Conservation (phyloP, 2,797 vertebrate genomes). For the Gallinago stenura region DNA sequence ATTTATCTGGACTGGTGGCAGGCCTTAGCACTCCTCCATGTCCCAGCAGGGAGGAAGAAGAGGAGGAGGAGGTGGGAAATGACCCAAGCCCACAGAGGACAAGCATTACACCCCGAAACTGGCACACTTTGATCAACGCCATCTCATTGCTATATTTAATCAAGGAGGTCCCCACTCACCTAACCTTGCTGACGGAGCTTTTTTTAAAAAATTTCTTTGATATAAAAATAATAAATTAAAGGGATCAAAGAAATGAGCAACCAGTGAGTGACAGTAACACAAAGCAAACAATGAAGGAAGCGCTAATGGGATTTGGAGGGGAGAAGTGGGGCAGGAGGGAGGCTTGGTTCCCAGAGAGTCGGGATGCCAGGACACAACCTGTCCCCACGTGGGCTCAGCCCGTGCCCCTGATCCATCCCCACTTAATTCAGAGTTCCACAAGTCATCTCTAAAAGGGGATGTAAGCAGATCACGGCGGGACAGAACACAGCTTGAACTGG, state of each 20-base stretch:
- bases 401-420: neutral
- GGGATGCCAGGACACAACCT: fast-evolving
- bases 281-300: neutral
- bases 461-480: fast-evolving
- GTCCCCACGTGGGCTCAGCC: neutral
- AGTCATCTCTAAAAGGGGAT: fast-evolving
- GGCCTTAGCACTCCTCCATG: neutral
- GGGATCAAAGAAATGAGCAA: neutral
- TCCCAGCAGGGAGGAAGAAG: neutral
- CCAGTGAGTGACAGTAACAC: neutral
- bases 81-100: neutral
- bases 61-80: neutral
- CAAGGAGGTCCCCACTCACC: neutral
- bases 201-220: neutral
- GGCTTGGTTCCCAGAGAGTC: neutral
- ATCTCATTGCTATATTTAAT: neutral
- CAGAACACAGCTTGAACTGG: fast-evolving
- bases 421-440: neutral
- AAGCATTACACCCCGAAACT: neutral
- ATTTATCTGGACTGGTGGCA: neutral
- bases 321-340: constrained; percentile 17
- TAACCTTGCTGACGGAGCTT: neutral
- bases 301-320: constrained; percentile 17
- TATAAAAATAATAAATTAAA: constrained; percentile 32
- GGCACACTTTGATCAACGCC: neutral